Base-by-base conservation (phyloP, 2,888 invertebrate genomes). In the Callyntrura sp. region DNA sequence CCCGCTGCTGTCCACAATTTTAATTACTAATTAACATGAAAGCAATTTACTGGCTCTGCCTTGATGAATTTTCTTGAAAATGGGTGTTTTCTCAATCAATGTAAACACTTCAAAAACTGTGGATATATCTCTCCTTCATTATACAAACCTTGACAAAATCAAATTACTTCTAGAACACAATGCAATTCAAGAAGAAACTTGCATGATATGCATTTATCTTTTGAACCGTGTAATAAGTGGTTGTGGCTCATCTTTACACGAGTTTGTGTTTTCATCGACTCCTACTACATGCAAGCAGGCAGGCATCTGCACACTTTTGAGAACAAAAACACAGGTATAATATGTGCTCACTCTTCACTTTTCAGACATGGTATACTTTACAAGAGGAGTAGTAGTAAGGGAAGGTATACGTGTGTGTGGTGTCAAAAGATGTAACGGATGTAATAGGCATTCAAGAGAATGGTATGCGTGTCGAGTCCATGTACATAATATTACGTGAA, bases 11-110 rank as follows among this genome's bases (percentile, higher is more conserved):
- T 88, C 88, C 88, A 88, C 88, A 88, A 83, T 88, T 88, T 88
- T 88, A 88, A 88, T 88, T 88, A 88, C 83, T 88, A 88, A 88
- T 88, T 88, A 88, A 88, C 88, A 88, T 88, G 88, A 88, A 88
- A 88, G 88, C 88, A 88, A 88, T 88, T 88, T 88, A 88, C 76
- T 88, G 62, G 68, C 86, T 88, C 51, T 76, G 83, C 81, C 81
- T 83, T 88, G 88, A 88, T 88, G 88, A 88, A 88, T 88, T 88
- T 88, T 73, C 82, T 70, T 87, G 73, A 88, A 88, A 88, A 88
- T 88, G 88, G 88, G 88, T 88, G 88, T 88, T 88, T 88, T 88
- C 88, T 88, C 88, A 88, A 88, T 88, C 88, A 88, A 83, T 88
- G 88, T 83, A 88, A 88, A 88, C 88, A 88, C 82, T 88, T 88